Conservation (phyloP, 2,797 vertebrate species). For the Sphaeramia orbicularis region DNA sequence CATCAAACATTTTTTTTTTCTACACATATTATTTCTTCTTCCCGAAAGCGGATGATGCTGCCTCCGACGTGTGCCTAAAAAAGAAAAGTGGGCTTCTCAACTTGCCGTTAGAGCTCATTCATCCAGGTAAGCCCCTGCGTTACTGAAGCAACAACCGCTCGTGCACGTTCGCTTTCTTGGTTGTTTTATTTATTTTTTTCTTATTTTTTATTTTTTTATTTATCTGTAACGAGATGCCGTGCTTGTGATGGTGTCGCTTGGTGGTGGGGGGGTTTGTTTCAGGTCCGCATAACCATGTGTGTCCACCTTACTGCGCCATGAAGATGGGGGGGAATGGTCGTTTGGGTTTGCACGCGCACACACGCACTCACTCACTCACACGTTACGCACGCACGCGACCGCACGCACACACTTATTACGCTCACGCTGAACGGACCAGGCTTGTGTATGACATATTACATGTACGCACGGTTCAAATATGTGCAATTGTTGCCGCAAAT, state of each 20-base stretch:
- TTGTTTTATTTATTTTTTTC: conserved; percentile 6
- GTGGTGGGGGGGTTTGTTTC: conserved; percentile 14
- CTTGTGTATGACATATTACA: too few relatives aligned
- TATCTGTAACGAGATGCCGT: conserved; percentile 19
- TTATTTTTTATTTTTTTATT: conserved; percentile 31
- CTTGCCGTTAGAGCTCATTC: conserved; percentile 66
- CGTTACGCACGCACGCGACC: too few relatives aligned
- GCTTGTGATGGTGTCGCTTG: too few relatives aligned
- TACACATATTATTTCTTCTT: too few relatives aligned
- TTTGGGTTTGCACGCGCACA: conserved; percentile 58
- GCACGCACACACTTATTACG: too few relatives aligned
- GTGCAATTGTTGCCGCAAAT: conserved; percentile 33
- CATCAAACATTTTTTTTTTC: conserved; percentile 74
- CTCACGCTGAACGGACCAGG: too few relatives aligned
- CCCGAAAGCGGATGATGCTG: conserved; percentile 72
- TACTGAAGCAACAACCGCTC: background rate
- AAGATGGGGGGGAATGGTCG: conserved; percentile 62
- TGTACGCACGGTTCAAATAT: too few relatives aligned
- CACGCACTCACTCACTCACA: too few relatives aligned
- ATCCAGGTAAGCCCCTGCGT: conserved; percentile 75
- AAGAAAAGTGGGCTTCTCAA: conserved; percentile 71
- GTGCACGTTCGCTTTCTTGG: too few relatives aligned
- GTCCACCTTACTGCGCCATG: conserved; percentile 88
- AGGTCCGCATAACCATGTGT: conserved; percentile 78
- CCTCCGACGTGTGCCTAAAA: conserved; percentile 60